Conservation (phyloP, 2,113 vertebrate genomes). For the Oncorhynchus nerka region DNA sequence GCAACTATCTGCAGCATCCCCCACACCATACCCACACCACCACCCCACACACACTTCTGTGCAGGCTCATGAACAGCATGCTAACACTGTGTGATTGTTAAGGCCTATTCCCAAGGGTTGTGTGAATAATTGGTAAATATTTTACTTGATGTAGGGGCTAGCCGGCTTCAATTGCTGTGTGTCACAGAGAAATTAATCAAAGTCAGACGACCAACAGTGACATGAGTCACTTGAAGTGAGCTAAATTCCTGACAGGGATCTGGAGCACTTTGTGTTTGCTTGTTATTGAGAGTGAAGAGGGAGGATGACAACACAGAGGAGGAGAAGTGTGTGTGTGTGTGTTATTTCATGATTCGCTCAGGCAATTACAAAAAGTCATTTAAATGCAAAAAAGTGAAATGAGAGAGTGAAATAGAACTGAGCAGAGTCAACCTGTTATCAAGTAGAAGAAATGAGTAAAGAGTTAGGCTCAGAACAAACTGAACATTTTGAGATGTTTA, state of each 20-base stretch:
- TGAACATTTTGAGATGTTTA: neutral
- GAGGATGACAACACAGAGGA: constrained; percentile 32
- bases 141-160: constrained; percentile 28
- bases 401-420: constrained; percentile 33
- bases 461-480: constrained; percentile 1
- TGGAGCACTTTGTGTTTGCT: constrained; percentile 30
- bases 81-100: constrained; percentile 12
- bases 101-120: constrained; percentile 19
- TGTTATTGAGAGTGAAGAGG: constrained; percentile 40
- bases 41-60: neutral
- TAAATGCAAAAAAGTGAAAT: constrained; percentile 53
- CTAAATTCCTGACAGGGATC: constrained; percentile 29
- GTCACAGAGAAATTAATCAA: constrained; percentile 36
- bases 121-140: constrained; percentile 45
- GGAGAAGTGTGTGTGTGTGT: neutral
- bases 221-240: constrained; percentile 16
- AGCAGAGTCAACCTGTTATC: constrained; percentile 43
- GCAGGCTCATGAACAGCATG: neutral
- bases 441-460: constrained; percentile 16
- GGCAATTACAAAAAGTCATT: constrained; percentile 53
- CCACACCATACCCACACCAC: constrained; percentile 1
- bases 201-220: constrained; percentile 17
- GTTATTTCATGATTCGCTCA: constrained; percentile 38
- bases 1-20: neutral
- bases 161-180: constrained; percentile 22